A percentile compares a stretch with the other conserved stretches of the same genome.
These are phyloP conservation scores for Panzeria rudis DNA, from an alignment of 2,888 invertebrate genomes.

Conservation along the genomic window DNA sequence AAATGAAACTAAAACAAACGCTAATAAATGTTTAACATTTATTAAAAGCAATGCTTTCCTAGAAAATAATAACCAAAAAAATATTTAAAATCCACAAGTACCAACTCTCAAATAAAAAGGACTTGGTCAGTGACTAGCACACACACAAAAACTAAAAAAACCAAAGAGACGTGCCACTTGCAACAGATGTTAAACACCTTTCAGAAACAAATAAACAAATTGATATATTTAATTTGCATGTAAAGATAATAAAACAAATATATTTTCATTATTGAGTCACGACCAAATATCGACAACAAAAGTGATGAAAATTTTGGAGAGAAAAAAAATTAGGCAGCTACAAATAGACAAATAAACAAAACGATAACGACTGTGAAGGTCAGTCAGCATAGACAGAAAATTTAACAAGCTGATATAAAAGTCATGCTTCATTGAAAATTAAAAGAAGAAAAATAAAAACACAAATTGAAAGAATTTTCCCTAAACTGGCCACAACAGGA, in stretches of 20 bases:
- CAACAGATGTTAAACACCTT: constrained; percentile 62
- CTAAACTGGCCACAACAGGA: neutral
- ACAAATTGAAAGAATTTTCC: neutral
- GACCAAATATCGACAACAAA: neutral
- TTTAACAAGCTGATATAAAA: constrained; percentile 10
- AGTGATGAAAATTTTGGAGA: constrained; percentile 21
- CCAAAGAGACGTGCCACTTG: neutral
- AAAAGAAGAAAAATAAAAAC: neutral
- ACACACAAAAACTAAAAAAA: neutral
- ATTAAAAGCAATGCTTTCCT: neutral
- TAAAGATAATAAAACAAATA: constrained; percentile 36
- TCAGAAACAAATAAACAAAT: constrained; percentile 50
- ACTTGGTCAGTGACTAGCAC: neutral
- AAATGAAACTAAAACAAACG: neutral
- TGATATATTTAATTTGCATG: constrained; percentile 22
- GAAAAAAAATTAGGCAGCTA: neutral
- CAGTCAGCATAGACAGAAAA: neutral
- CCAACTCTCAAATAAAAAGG: constrained; percentile 5
- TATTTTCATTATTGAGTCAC: constrained; percentile 50
- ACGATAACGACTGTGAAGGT: neutral
- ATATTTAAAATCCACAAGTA: neutral
- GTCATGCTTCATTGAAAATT: constrained; percentile 13
- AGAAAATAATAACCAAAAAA: neutral
- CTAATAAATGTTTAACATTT: neutral
- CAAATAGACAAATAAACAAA: neutral